Percentiles rank a stretch among this genome's conserved stretches.
These are phyloP conservation scores for Stenotaenia linearis DNA, from an alignment of 2,888 invertebrate species.

Conservation along the genomic window DNA sequence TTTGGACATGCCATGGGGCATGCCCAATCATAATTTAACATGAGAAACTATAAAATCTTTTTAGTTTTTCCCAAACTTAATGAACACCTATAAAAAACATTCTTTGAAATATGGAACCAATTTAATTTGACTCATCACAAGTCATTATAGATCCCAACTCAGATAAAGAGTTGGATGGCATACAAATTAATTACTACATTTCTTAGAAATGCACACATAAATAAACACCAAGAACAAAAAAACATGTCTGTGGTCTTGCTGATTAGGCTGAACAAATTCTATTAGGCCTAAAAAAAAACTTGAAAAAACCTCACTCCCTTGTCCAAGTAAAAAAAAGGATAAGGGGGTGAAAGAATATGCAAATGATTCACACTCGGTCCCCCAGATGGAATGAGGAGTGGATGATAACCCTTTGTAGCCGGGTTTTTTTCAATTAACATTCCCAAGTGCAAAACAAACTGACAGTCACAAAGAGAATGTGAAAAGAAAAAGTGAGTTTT, in stretches of 20 bases:
- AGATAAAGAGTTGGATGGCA: not conserved
- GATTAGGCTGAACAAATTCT: not conserved
- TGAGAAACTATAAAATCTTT: too few species aligned
- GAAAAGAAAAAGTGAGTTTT: not conserved
- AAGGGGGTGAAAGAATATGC: not conserved
- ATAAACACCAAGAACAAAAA: not conserved
- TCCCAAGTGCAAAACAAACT: not conserved
- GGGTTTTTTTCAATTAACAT: not conserved
- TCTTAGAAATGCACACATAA: not conserved
- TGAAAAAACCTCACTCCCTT: not conserved
- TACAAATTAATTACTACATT: not conserved
- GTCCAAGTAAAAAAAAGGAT: not conserved
- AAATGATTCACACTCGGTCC: not conserved
- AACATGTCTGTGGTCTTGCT: not conserved
- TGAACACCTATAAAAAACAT: too few species aligned
- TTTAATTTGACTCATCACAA: too few species aligned
- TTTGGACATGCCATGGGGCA: too few species aligned
- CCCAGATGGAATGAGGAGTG: not conserved
- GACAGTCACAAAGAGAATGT: not conserved
- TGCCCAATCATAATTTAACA: too few species aligned
- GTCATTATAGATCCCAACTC: not conserved
- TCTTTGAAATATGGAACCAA: too few species aligned
- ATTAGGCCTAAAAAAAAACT: not conserved
- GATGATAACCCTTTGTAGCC: not conserved
- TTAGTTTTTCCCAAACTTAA: too few species aligned